Percentiles rank a stretch among this genome's conserved stretches.
phyloP scores from a whole-genome alignment of 2,797 vertebrate genomes.

The Lagodon rhomboides region DNA sequence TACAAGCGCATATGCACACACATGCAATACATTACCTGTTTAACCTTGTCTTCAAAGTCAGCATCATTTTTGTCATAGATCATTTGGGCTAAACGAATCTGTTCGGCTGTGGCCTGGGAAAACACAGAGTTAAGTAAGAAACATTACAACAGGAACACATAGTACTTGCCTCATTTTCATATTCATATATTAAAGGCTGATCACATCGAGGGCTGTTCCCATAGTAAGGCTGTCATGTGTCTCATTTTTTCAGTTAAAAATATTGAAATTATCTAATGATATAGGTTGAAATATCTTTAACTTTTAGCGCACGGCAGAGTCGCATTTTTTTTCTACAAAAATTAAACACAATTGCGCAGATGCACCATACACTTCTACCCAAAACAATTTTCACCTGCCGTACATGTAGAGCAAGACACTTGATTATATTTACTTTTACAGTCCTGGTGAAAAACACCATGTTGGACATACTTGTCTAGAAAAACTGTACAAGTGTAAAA shows the following conservation, averaged over 20 bases:
- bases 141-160: not conserved
- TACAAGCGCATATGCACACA: not conserved
- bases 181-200: not conserved
- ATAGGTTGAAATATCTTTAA: too few species aligned
- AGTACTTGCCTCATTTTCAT: rapidly evolving
- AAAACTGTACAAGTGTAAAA: not conserved
- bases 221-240: too few species aligned
- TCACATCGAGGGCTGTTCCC: too few species aligned
- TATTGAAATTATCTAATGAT: too few species aligned
- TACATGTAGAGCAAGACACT: too few species aligned
- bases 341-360: too few species aligned
- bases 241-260: too few species aligned
- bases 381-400: too few species aligned
- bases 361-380: too few species aligned
- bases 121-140: slow-evolving; percentile 33
- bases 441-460: not conserved
- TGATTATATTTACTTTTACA: not conserved
- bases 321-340: too few species aligned
- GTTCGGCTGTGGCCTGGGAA: slow-evolving; percentile 97
- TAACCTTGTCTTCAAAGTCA: slow-evolving; percentile 97
- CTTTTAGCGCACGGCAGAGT: too few species aligned
- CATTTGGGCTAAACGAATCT: slow-evolving; percentile 97
- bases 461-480: not conserved
- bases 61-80: slow-evolving; percentile 97
- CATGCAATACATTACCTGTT: slow-evolving; percentile 92